A percentile compares a stretch with the other conserved stretches of the same genome.
Evolutionary conservation across 2,888 invertebrate species (phyloP).

Genomic region (Cryptocephalus moraei): DNA sequence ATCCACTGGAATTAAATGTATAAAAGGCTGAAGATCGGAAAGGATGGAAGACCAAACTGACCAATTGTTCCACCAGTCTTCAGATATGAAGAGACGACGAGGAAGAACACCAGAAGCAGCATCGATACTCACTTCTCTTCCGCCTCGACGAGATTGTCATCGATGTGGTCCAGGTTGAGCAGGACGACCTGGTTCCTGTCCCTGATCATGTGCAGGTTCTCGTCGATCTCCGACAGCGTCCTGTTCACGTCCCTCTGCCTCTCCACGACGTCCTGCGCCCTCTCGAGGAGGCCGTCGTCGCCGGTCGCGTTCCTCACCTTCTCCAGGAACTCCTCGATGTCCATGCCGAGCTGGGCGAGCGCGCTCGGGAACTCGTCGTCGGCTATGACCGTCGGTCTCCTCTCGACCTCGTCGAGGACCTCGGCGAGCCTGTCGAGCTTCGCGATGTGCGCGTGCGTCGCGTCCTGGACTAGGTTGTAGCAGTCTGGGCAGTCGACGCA

Average conservation of each 20-base stretch:
- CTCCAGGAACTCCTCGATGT: conserved; percentile 63
- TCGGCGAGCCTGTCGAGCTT: conserved; percentile 67
- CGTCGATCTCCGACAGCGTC: conserved; percentile 36
- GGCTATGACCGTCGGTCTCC: conserved; percentile 84
- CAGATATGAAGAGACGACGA: no score
- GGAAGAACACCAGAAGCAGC: no score
- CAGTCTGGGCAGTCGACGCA: conserved; percentile 89
- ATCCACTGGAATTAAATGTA: no score
- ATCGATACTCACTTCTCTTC: conserved; percentile 30
- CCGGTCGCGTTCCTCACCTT: conserved; percentile 61
- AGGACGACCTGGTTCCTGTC: conserved; percentile 9
- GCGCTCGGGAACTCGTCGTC: conserved; percentile 85
- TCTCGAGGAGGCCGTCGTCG: conserved; percentile 11
- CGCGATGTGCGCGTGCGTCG: conserved; percentile 64
- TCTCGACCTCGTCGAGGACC: conserved; percentile 75
- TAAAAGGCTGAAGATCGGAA: no score
- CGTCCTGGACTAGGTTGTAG: conserved; percentile 87
- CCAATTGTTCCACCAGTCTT: no score
- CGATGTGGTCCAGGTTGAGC: conserved; percentile 14
- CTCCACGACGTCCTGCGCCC: conserved; percentile 61
- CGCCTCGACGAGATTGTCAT: conserved; percentile 32
- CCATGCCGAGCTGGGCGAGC: conserved; percentile 62
- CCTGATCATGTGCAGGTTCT: conserved; percentile 36
- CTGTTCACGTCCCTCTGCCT: conserved; percentile 57
- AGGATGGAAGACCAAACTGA: no score